Conservation (phyloP, 1,140 invertebrate species). For the Ceratitis capitata region DNA sequence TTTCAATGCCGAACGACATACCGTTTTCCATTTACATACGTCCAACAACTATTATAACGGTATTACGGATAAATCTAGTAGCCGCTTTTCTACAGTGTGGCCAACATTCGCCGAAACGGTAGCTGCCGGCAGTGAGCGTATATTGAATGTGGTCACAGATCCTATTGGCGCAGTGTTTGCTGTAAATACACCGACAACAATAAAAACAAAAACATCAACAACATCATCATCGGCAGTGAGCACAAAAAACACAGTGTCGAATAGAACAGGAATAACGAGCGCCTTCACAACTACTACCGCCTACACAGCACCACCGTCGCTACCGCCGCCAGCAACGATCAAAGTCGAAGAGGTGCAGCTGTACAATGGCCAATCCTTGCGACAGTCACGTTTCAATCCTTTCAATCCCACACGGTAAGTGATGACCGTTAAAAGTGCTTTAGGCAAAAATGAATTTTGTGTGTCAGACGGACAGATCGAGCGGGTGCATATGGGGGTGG, state of each 20-base stretch:
- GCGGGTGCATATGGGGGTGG: background rate
- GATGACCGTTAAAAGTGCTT: background rate
- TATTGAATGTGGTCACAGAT: slow-evolving; percentile 52
- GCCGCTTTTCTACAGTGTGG: background rate
- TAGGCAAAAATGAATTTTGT: background rate
- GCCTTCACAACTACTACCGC: background rate
- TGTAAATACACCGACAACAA: slow-evolving; percentile 8
- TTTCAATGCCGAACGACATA: slow-evolving; percentile 60
- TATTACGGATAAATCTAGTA: background rate
- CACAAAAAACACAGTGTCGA: background rate
- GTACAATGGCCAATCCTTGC: slow-evolving; percentile 57
- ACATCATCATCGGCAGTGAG: background rate
- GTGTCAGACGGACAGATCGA: background rate
- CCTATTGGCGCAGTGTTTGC: slow-evolving; percentile 57
- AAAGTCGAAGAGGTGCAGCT: slow-evolving; percentile 47
- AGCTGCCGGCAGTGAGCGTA: slow-evolving; percentile 42
- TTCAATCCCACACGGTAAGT: slow-evolving; percentile 62
- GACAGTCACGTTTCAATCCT: slow-evolving; percentile 58
- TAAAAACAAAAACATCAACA: background rate
- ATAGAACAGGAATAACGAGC: too few relatives aligned
- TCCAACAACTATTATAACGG: slow-evolving; percentile 36
- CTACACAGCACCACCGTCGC: background rate
- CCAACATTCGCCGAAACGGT: slow-evolving; percentile 39
- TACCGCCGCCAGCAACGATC: background rate
- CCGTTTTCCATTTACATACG: slow-evolving; percentile 59